phyloP scores from a whole-genome alignment of 2,888 invertebrate genomes.

The Pammene aurita region DNA sequence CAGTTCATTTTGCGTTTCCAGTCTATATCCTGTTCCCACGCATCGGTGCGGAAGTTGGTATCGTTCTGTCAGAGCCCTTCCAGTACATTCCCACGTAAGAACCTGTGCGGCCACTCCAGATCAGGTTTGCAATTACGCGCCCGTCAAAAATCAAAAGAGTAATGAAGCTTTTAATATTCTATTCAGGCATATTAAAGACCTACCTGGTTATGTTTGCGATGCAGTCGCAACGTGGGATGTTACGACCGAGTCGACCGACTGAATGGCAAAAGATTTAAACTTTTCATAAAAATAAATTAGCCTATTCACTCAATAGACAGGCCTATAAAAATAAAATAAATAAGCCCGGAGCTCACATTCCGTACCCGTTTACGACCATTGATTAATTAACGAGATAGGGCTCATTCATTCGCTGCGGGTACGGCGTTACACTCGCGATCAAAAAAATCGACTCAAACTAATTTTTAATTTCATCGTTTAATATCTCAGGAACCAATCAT shows the following conservation, averaged over 20 bases:
- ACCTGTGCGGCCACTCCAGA: conserved; percentile 44
- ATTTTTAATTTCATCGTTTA: no score
- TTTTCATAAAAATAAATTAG: conserved; percentile 22
- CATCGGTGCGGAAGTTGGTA: conserved; percentile 60
- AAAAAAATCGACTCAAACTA: no score
- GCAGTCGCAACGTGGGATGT: conserved; percentile 10
- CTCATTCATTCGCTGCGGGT: conserved; percentile 36
- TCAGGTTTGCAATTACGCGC: conserved; percentile 46
- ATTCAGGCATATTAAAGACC: conserved; percentile 16
- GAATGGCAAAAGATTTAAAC: conserved; percentile 13
- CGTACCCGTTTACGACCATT: conserved; percentile 40
- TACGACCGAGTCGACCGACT: neutral
- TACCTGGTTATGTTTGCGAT: neutral
- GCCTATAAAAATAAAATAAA: conserved; percentile 37
- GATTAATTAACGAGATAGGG: conserved; percentile 41
- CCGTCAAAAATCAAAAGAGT: conserved; percentile 43
- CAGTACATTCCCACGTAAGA: conserved; percentile 42
- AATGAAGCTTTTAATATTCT: conserved; percentile 30
- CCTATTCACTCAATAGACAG: conserved; percentile 16
- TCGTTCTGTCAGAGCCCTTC: conserved; percentile 51
- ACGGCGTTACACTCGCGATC: conserved; percentile 9
- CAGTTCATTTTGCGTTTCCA: conserved; percentile 25
- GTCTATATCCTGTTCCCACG: conserved; percentile 62
- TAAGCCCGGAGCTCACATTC: conserved; percentile 33
- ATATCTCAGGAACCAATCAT: no score